Evolutionary conservation across 2,113 vertebrate genomes (phyloP).

Genomic region (Sander lucioperca): DNA sequence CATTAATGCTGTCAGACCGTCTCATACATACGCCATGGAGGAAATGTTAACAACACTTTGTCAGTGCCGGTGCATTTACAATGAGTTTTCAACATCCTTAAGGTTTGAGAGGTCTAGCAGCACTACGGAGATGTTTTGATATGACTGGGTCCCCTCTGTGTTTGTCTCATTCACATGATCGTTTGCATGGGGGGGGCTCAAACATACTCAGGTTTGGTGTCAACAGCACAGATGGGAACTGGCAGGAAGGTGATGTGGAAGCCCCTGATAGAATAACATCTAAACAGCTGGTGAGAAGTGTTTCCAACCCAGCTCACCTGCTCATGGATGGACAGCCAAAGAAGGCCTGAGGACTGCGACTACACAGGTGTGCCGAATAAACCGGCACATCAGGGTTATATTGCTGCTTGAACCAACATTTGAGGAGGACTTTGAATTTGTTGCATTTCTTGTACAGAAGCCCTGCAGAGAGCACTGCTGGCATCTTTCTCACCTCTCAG

Average conservation of each 20-base stretch:
- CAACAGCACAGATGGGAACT: too few species aligned
- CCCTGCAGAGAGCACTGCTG: background rate
- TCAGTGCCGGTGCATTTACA: background rate
- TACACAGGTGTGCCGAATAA: too few species aligned
- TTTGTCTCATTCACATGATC: background rate
- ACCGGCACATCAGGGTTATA: too few species aligned
- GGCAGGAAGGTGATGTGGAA: too few species aligned
- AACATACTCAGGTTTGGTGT: too few species aligned
- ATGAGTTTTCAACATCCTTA: background rate
- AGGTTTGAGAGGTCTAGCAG: too few species aligned
- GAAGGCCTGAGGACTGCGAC: too few species aligned
- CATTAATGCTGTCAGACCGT: background rate
- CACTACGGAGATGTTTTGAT: background rate
- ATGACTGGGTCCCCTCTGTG: background rate
- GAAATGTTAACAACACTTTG: background rate
- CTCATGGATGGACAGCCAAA: too few species aligned
- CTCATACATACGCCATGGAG: background rate
- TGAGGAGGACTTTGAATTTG: background rate
- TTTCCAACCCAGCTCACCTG: too few species aligned
- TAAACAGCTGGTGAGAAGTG: background rate
- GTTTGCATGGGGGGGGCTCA: background rate
- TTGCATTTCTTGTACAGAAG: background rate
- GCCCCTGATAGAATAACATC: background rate
- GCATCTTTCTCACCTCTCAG: conserved; percentile 70
- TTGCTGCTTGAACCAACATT: too few species aligned